Percentiles rank a stretch among this genome's conserved stretches.
Evolutionary conservation across 2,888 invertebrate genomes (phyloP).

Genomic region (Amblyjoppa proteus): DNA sequence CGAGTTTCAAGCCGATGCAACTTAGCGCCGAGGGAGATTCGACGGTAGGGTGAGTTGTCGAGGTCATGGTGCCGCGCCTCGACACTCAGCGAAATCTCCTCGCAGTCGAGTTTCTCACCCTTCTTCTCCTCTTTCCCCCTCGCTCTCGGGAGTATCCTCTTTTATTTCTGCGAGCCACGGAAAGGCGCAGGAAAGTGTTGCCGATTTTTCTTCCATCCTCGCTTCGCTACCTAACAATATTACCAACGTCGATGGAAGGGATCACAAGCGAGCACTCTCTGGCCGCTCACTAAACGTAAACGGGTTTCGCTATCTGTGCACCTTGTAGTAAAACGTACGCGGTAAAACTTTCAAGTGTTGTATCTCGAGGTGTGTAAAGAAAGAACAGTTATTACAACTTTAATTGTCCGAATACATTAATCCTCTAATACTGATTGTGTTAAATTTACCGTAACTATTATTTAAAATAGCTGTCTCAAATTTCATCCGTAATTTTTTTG

Average conservation of each 20-base stretch:
- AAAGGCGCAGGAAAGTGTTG: constrained; percentile 27
- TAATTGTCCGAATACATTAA: neutral
- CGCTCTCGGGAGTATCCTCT: constrained; percentile 28
- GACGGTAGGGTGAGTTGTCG: constrained; percentile 57
- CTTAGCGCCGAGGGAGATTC: constrained; percentile 29
- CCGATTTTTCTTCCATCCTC: constrained; percentile 34
- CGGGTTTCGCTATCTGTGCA: constrained; percentile 2
- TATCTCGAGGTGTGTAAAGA: neutral
- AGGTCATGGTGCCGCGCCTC: constrained; percentile 62
- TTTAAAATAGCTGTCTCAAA: too few species aligned
- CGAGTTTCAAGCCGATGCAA: constrained; percentile 28
- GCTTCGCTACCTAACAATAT: neutral
- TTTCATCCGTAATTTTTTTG: neutral
- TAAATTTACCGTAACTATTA: too few species aligned
- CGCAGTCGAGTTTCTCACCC: constrained; percentile 3
- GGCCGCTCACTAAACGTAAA: neutral
- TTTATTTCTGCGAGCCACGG: neutral
- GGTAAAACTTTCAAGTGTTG: neutral
- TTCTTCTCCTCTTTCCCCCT: constrained; percentile 26
- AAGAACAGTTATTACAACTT: neutral
- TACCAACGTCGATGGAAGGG: constrained; percentile 21
- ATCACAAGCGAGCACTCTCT: constrained; percentile 14
- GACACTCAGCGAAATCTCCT: constrained; percentile 25
- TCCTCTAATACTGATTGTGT: neutral
- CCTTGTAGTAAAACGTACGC: neutral